A percentile compares a stretch with the other conserved stretches of the same genome.
phyloP scores from a whole-genome alignment of 1,140 invertebrate genomes.

The Caenorhabditis inopinata region DNA sequence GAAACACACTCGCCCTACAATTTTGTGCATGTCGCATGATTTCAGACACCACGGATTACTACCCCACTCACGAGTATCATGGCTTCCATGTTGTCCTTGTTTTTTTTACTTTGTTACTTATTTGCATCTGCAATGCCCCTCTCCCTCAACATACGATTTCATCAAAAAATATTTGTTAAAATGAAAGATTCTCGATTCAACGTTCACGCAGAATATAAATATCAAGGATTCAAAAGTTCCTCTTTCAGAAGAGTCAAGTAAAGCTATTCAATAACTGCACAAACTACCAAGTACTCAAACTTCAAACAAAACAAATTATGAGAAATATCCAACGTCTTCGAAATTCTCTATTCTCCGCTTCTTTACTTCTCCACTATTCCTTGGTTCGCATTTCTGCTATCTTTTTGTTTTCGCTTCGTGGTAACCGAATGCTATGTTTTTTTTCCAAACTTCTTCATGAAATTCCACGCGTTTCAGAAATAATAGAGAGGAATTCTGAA shows the following conservation, averaged over 20 bases:
- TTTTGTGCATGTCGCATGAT: neutral
- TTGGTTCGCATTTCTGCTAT: neutral
- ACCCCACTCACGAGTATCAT: neutral
- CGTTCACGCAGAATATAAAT: no score
- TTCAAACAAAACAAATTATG: neutral
- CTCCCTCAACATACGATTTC: neutral
- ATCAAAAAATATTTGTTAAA: neutral
- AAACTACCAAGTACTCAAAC: neutral
- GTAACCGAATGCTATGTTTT: constrained; percentile 3
- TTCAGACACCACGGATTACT: neutral
- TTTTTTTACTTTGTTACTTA: neutral
- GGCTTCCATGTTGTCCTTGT: constrained; percentile 18
- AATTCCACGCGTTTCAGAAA: constrained; percentile 23
- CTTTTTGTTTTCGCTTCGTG: neutral
- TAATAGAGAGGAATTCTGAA: constrained; percentile 33
- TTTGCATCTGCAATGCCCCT: neutral
- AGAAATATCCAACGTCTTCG: no score
- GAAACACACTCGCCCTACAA: neutral
- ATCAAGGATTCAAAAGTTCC: neutral
- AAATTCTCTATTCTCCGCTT: no score
- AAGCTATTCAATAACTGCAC: neutral
- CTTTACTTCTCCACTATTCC: neutral
- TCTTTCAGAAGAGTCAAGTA: constrained; percentile 7
- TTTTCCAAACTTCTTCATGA: neutral
- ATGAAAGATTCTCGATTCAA: constrained; percentile 3